Percentiles rank a stretch among this genome's conserved stretches.
phyloP scores from a whole-genome alignment of 2,797 vertebrate species.

The Eutrigla gurnardus region DNA sequence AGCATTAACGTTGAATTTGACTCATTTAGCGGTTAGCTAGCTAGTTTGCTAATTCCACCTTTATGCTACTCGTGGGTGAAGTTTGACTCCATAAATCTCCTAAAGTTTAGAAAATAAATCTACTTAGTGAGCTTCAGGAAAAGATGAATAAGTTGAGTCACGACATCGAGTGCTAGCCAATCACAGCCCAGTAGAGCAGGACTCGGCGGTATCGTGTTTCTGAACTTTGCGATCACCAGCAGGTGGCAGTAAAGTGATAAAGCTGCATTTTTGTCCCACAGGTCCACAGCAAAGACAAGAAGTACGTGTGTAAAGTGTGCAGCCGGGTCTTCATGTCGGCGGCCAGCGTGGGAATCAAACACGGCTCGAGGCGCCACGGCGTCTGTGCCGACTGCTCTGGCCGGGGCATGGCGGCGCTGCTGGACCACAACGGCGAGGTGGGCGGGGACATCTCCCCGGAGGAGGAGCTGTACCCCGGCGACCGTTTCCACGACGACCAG shows the following conservation, averaged over 20 bases:
- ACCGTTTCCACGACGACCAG: conserved; percentile 83
- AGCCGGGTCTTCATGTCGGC: conserved; percentile 98
- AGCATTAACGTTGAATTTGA: too few relatives aligned
- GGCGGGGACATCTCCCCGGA: conserved; percentile 90
- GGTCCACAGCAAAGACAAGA: conserved; percentile 99
- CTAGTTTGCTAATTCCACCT: too few relatives aligned
- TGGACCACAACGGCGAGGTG: conserved; percentile 88
- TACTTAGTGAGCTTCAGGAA: too few relatives aligned
- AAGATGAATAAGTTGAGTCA: too few relatives aligned
- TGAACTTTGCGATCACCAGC: neutral
- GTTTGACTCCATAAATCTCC: too few relatives aligned
- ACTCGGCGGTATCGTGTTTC: too few relatives aligned
- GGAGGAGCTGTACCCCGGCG: conserved; percentile 90
- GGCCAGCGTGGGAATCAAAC: conserved; percentile 97
- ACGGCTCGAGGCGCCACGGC: conserved; percentile 95
- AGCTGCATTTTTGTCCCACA: conserved; percentile 61
- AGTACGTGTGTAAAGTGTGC: conserved; percentile 98
- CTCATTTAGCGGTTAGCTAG: too few relatives aligned
- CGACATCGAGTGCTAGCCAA: too few relatives aligned
- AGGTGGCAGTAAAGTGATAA: conserved; percentile 38
- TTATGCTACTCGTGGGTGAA: too few relatives aligned
- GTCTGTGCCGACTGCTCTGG: conserved; percentile 95
- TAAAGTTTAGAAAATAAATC: too few relatives aligned
- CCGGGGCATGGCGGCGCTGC: conserved; percentile 84
- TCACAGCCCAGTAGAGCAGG: too few relatives aligned